A percentile compares a stretch with the other conserved stretches of the same genome.
phyloP scores from a whole-genome alignment of 2,113 vertebrate genomes.

The Axis porcinus region DNA sequence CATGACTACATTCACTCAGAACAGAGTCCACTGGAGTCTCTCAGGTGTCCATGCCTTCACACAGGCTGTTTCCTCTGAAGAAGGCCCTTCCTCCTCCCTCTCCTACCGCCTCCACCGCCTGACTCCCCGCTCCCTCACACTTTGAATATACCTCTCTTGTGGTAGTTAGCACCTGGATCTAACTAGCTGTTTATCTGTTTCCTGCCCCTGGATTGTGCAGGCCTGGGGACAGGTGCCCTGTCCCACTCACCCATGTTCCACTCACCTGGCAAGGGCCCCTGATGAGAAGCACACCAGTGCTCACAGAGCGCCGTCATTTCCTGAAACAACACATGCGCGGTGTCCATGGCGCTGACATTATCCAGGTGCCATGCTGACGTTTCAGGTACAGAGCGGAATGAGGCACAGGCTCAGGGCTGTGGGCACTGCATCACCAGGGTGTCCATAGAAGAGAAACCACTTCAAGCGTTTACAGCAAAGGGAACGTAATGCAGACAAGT shows the following conservation, averaged over 20 bases:
- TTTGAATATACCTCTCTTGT: neutral
- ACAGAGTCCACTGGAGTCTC: neutral
- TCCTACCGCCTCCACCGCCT: neutral
- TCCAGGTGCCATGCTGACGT: neutral
- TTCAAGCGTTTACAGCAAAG: neutral
- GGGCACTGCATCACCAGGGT: fast-evolving
- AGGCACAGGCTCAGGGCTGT: neutral
- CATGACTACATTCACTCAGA: neutral
- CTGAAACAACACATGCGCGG: neutral
- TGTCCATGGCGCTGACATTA: neutral
- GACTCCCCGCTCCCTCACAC: neutral
- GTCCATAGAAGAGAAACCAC: neutral
- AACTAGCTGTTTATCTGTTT: neutral
- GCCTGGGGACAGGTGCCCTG: neutral
- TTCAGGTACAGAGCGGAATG: neutral
- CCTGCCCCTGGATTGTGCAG: neutral
- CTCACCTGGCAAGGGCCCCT: neutral
- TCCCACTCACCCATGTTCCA: neutral
- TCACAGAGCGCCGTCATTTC: neutral
- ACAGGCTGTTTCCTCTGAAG: neutral
- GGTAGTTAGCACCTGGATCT: neutral
- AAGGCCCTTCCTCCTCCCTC: neutral
- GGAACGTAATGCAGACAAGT: neutral
- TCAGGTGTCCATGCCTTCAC: neutral
- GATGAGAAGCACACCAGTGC: neutral